Conservation (phyloP, 2,888 invertebrate species). For the Mamestra brassicae region DNA sequence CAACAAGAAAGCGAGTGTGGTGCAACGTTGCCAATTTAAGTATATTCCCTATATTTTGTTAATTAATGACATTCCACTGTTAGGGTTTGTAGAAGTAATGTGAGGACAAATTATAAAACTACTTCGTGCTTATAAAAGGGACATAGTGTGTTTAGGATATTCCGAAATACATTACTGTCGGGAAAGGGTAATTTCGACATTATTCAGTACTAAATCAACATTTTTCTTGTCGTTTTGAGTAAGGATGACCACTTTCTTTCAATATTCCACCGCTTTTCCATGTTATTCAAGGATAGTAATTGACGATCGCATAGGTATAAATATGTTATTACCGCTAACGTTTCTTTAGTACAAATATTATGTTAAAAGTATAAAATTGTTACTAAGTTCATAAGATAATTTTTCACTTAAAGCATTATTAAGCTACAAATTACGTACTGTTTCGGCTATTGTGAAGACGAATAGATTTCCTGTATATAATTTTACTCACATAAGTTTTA, state of each 20-base stretch:
- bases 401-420: conserved; percentile 88
- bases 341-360: conserved; percentile 82
- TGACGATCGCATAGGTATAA: conserved; percentile 83
- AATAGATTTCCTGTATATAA: conserved; percentile 59
- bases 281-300: conserved; percentile 84
- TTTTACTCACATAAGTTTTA: conserved; percentile 42
- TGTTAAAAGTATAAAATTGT: conserved; percentile 85
- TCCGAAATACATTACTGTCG: conserved; percentile 10
- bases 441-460: conserved; percentile 64
- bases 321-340: conserved; percentile 80
- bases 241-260: conserved; percentile 58
- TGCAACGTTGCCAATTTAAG: conserved; percentile 67
- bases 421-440: conserved; percentile 82
- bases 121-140: conserved; percentile 48
- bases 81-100: conserved; percentile 17
- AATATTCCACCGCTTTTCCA: conserved; percentile 67
- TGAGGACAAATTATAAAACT: conserved; percentile 48
- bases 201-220: conserved; percentile 43
- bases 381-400: conserved; percentile 89
- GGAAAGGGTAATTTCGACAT: conserved; percentile 19
- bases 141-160: conserved; percentile 31
- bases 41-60: conserved; percentile 41
- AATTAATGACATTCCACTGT: conserved; percentile 33
- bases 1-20: conserved; percentile 79
- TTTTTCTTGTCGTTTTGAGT: conserved; percentile 41